A percentile compares a stretch with the other conserved stretches of the same genome.
Evolutionary conservation across 2,888 invertebrate species (phyloP).

Genomic region (Melangyna quadrimaculata): DNA sequence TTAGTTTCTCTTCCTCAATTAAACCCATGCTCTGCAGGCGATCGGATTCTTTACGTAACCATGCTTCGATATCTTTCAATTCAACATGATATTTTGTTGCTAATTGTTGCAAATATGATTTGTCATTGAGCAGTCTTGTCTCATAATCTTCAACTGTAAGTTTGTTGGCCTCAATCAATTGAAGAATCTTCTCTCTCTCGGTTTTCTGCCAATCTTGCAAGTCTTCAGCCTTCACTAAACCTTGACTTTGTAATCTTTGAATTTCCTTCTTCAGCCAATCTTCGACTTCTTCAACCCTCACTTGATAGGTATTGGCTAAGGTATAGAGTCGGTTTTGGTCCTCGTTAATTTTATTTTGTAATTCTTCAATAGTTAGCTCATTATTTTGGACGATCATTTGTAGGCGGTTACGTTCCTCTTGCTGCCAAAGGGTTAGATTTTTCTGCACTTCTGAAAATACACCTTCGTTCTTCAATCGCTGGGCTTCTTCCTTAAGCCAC

Average conservation of each 20-base stretch:
- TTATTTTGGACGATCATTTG: conserved; percentile 76
- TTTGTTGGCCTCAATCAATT: conserved; percentile 77
- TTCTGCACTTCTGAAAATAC: conserved; percentile 77
- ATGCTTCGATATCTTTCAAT: conserved; percentile 77
- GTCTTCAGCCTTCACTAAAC: conserved; percentile 77
- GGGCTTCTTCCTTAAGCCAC: conserved; percentile 78
- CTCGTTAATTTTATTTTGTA: conserved; percentile 77
- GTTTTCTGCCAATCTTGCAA: conserved; percentile 78
- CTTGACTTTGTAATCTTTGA: conserved; percentile 76
- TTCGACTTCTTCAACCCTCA: conserved; percentile 78
- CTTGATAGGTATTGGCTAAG: conserved; percentile 77
- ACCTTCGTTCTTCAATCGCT: conserved; percentile 77
- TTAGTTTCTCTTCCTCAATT: conserved; percentile 76
- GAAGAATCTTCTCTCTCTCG: conserved; percentile 76
- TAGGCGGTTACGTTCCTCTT: conserved; percentile 77
- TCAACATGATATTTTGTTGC: conserved; percentile 78
- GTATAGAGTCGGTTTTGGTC: conserved; percentile 77
- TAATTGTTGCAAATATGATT: conserved; percentile 76
- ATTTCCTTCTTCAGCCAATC: conserved; percentile 79
- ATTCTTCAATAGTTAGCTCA: conserved; percentile 77
- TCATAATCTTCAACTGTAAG: conserved; percentile 79
- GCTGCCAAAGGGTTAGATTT: conserved; percentile 78
- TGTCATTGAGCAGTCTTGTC: conserved; percentile 76
- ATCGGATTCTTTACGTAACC: conserved; percentile 78
- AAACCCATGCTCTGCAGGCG: conserved; percentile 77